These are phyloP conservation scores for Meganola albula DNA, from an alignment of 2,888 invertebrate genomes.

Conservation along the genomic window DNA sequence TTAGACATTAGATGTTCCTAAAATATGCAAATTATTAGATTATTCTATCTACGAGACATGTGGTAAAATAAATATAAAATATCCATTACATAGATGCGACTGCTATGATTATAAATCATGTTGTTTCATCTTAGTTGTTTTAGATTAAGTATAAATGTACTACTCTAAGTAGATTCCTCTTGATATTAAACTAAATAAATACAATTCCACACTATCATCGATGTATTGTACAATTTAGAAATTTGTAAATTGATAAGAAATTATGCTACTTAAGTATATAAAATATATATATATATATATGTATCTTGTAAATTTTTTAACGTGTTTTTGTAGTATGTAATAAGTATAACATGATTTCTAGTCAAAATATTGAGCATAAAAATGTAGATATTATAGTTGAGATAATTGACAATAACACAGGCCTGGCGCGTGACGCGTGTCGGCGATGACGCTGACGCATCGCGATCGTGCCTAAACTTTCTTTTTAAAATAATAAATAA, in stretches of 20 bases:
- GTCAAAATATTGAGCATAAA: conserved; percentile 77
- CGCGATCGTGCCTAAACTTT: conserved; percentile 34
- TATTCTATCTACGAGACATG: conserved; percentile 30
- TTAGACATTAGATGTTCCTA: conserved; percentile 48
- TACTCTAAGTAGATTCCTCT: conserved; percentile 43
- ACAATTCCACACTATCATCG: conserved; percentile 57
- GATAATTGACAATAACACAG: conserved; percentile 77
- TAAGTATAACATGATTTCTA: conserved; percentile 76
- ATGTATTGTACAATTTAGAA: conserved; percentile 71
- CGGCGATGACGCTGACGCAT: no score
- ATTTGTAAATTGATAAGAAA: conserved; percentile 71
- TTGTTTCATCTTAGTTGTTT: conserved; percentile 42
- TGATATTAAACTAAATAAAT: conserved; percentile 36
- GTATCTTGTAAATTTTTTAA: conserved; percentile 65
- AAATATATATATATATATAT: no score
- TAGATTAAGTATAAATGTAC: conserved; percentile 39
- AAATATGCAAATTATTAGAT: conserved; percentile 32
- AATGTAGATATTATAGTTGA: conserved; percentile 70
- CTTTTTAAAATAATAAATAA: conserved; percentile 54
- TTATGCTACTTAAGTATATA: no score
- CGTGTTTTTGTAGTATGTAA: conserved; percentile 73
- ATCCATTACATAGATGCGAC: conserved; percentile 36
- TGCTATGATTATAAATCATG: conserved; percentile 53
- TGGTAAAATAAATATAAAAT: conserved; percentile 31
- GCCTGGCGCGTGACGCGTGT: conserved; percentile 61